These are phyloP conservation scores for Mercenaria mercenaria DNA, from an alignment of 1,140 invertebrate species.

Conservation along the genomic window DNA sequence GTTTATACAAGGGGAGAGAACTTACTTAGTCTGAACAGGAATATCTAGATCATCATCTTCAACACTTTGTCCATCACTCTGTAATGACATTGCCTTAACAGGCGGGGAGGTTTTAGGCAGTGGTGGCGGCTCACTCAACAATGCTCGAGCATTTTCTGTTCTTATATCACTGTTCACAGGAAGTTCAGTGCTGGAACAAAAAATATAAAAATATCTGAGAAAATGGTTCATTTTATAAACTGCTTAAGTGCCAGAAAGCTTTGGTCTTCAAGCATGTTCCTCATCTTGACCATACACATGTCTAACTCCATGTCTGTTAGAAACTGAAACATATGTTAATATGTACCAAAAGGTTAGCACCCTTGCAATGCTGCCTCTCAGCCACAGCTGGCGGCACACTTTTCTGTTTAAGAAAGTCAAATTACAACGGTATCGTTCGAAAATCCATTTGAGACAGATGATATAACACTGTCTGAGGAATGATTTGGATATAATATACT, in stretches of 20 bases:
- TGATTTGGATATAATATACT: too few relatives aligned
- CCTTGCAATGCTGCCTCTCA: too few relatives aligned
- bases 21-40: conserved; percentile 29
- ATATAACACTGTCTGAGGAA: too few relatives aligned
- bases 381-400: too few relatives aligned
- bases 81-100: conserved; percentile 58
- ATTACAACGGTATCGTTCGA: too few relatives aligned
- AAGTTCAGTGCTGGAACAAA: conserved; percentile 42
- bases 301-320: background rate
- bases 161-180: background rate
- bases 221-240: background rate
- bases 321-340: too few relatives aligned
- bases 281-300: too few relatives aligned
- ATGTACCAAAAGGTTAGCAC: too few relatives aligned
- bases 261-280: too few relatives aligned
- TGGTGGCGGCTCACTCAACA: conserved; percentile 15
- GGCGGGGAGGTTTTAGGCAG: conserved; percentile 34
- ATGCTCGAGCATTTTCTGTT: background rate
- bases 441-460: too few relatives aligned
- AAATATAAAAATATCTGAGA: background rate
- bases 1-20: background rate
- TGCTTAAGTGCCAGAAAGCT: too few relatives aligned
- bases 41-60: conserved; percentile 54
- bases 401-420: too few relatives aligned
- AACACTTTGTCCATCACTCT: conserved; percentile 59